These are phyloP conservation scores for Chironomus striatipennis DNA, from an alignment of 1,140 invertebrate genomes.

Conservation along the genomic window DNA sequence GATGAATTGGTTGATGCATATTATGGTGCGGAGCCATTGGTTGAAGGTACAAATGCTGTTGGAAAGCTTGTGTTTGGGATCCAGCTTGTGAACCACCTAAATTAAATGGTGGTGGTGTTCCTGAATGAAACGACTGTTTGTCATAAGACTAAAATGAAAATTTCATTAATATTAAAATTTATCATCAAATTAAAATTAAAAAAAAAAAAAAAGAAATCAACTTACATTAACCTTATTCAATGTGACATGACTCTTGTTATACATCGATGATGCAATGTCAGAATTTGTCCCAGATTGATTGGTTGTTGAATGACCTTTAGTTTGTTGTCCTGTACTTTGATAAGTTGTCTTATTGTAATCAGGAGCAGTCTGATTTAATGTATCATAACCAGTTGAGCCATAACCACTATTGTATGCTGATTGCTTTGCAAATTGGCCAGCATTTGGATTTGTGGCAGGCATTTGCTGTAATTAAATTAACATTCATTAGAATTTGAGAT, in stretches of 20 bases:
- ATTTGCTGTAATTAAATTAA: conserved; percentile 44
- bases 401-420: conserved; percentile 55
- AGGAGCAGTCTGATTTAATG: conserved; percentile 44
- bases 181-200: too few species aligned
- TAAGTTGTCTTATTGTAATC: conserved; percentile 52
- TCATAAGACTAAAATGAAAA: conserved; percentile 62
- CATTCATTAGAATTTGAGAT: conserved; percentile 22
- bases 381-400: conserved; percentile 57
- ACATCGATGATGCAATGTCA: conserved; percentile 58
- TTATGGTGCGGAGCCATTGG: conserved; percentile 58
- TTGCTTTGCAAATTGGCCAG: conserved; percentile 56
- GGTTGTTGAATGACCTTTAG: conserved; percentile 46
- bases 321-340: conserved; percentile 42
- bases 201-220: conserved; percentile 29
- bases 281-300: conserved; percentile 50
- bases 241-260: conserved; percentile 62
- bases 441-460: conserved; percentile 53
- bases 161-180: too few species aligned
- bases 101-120: conserved; percentile 71
- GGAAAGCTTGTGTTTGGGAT: conserved; percentile 55
- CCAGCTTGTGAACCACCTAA: conserved; percentile 61
- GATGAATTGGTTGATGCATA: conserved; percentile 68
- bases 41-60: conserved; percentile 60
- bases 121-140: conserved; percentile 75
- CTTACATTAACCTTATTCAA: conserved; percentile 65